phyloP scores from a whole-genome alignment of 92 coral and sea anemone genomes.

The Siderastrea siderea region DNA sequence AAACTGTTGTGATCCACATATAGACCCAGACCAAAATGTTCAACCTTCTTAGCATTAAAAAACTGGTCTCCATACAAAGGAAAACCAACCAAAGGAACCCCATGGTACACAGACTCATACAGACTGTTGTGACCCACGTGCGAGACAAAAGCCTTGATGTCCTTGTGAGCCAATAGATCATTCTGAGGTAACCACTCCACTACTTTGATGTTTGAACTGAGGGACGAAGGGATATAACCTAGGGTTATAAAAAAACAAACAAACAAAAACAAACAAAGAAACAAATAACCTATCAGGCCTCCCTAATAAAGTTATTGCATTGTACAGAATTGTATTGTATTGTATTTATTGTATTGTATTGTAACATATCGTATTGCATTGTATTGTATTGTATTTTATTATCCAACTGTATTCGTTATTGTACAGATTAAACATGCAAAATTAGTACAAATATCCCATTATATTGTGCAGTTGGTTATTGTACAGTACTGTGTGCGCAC shows the following conservation, averaged over 20 bases:
- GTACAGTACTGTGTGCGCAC: no score
- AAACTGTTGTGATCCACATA: conserved; percentile 5
- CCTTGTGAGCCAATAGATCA: conserved; percentile 27
- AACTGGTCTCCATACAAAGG: conserved; percentile 37
- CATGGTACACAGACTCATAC: conserved; percentile 34
- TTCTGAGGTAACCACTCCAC: conserved; percentile 40
- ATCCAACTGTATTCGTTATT: no score
- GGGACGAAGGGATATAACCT: conserved; percentile 3
- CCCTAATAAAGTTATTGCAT: background rate
- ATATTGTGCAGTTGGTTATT: no score
- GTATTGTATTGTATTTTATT: no score
- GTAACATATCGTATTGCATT: no score
- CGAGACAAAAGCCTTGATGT: conserved; percentile 41
- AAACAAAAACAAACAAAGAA: background rate
- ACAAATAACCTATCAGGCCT: no score
- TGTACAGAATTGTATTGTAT: background rate
- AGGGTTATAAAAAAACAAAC: background rate
- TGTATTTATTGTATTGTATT: no score
- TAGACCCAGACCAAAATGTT: conserved; percentile 23
- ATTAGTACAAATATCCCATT: no score
- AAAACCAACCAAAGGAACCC: conserved; percentile 23
- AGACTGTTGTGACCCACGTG: conserved; percentile 44
- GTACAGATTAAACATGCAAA: no score
- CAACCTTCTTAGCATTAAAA: conserved; percentile 25
- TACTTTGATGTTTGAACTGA: conserved; percentile 1